Evolutionary conservation across 1,140 invertebrate species (phyloP).

Genomic region (Coenobita brevimanus): DNA sequence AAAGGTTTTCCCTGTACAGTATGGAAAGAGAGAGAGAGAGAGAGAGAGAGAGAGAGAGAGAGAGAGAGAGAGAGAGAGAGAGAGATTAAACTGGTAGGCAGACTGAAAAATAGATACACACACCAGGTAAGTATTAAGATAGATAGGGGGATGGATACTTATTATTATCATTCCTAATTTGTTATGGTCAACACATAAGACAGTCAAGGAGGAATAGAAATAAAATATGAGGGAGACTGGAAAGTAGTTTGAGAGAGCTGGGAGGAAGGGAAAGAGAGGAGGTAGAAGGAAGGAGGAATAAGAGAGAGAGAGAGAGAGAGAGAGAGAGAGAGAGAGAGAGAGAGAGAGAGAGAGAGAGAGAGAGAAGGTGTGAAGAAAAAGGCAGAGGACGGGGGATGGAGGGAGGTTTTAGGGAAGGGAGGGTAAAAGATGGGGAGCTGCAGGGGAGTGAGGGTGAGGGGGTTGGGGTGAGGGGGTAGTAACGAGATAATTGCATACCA

Average conservation of each 20-base stretch:
- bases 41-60: constrained; percentile 50
- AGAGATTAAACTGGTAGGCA: no score
- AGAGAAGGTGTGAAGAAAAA: background rate
- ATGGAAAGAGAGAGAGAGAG: constrained; percentile 31
- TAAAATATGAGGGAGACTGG: constrained; percentile 16
- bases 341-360: background rate
- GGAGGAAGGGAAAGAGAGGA: background rate
- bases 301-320: background rate
- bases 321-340: background rate
- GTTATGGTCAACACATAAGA: no score
- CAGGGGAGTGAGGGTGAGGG: background rate
- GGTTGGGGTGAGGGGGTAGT: background rate
- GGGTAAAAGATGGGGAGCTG: no score
- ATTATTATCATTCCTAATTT: no score
- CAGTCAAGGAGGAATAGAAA: no score
- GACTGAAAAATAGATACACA: no score
- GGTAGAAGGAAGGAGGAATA: background rate
- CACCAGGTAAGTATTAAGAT: no score
- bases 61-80: constrained; percentile 45
- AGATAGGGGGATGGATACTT: no score
- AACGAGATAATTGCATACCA: background rate
- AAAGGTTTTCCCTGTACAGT: no score
- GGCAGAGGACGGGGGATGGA: background rate
- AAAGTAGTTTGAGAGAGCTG: background rate
- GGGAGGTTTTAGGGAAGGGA: background rate